A percentile compares a stretch with the other conserved stretches of the same genome.
Evolutionary conservation across 2,797 vertebrate genomes (phyloP).

Genomic region (Sebastes steindachneri): DNA sequence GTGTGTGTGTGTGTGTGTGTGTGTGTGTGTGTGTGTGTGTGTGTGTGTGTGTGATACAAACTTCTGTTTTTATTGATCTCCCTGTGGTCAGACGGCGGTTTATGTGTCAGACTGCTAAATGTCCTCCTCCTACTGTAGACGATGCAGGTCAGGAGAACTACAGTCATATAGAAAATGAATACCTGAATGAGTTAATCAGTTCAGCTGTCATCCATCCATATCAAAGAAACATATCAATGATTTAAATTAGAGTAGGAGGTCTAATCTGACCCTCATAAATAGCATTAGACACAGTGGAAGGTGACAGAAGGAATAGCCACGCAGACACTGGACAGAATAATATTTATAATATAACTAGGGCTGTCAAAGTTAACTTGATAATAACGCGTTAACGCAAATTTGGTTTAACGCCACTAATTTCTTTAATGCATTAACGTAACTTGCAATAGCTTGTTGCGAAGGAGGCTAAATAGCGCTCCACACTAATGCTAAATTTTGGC

Average conservation of each 20-base stretch:
- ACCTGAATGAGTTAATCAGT: not conserved
- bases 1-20: conserved; percentile 6
- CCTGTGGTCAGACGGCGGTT: conserved; percentile 57
- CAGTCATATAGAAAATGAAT: not conserved
- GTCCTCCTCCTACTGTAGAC: conserved; percentile 16
- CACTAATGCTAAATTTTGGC: too few species aligned
- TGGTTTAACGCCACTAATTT: too few species aligned
- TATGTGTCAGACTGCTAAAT: conserved; percentile 61
- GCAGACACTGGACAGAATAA: not conserved
- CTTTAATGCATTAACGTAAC: too few species aligned
- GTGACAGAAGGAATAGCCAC: not conserved
- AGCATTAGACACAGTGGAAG: not conserved
- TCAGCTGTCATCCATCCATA: not conserved
- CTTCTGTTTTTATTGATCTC: conserved; percentile 61
- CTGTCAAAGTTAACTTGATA: too few species aligned
- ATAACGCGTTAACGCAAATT: too few species aligned
- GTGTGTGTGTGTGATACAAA: conserved; percentile 26
- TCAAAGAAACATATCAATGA: not conserved
- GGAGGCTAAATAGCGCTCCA: too few species aligned
- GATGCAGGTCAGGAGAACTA: conserved; percentile 2
- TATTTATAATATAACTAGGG: not conserved
- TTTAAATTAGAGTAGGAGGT: not conserved
- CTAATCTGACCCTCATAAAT: not conserved
- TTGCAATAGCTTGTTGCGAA: too few species aligned
- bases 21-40: not conserved